Evolutionary conservation across 1,140 invertebrate genomes (phyloP).

Genomic region (Drosophila nikananu): DNA sequence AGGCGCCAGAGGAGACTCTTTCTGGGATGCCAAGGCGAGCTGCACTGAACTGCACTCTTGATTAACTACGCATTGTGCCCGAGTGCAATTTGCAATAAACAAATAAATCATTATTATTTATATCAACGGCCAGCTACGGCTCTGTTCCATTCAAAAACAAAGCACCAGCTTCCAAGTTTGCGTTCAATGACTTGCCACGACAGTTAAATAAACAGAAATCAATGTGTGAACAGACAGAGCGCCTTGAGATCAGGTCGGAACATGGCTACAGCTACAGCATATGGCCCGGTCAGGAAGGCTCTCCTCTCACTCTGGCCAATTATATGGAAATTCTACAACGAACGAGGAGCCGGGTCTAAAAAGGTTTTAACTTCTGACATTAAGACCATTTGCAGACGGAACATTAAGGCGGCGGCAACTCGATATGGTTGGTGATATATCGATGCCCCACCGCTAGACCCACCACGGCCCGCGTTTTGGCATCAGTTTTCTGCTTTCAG

Average conservation of each 20-base stretch:
- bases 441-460: slow-evolving; percentile 18
- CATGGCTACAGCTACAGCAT: slow-evolving; percentile 57
- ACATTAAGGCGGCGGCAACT: slow-evolving; percentile 63
- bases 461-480: slow-evolving; percentile 10
- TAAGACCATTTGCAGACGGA: slow-evolving; percentile 73
- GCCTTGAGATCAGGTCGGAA: slow-evolving; percentile 32
- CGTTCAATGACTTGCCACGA: slow-evolving; percentile 73
- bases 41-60: slow-evolving; percentile 53
- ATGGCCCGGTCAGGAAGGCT: slow-evolving; percentile 46
- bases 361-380: slow-evolving; percentile 79
- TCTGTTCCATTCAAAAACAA: slow-evolving; percentile 59
- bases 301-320: background rate
- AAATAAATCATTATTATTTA: slow-evolving; percentile 84
- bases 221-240: slow-evolving; percentile 49
- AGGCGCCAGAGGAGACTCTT: slow-evolving; percentile 26
- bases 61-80: slow-evolving; percentile 73
- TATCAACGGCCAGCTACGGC: slow-evolving; percentile 35
- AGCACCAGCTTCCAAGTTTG: slow-evolving; percentile 53
- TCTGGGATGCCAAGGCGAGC: slow-evolving; percentile 46
- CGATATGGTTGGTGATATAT: slow-evolving; percentile 77
- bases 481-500: slow-evolving; percentile 39
- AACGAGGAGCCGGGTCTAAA: slow-evolving; percentile 43
- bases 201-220: slow-evolving; percentile 78
- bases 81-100: slow-evolving; percentile 70
- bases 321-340: slow-evolving; percentile 31